Percentiles rank a stretch among this genome's conserved stretches.
phyloP scores from a whole-genome alignment of 2,797 vertebrate species.

The Ambastaia sidthimunki region DNA sequence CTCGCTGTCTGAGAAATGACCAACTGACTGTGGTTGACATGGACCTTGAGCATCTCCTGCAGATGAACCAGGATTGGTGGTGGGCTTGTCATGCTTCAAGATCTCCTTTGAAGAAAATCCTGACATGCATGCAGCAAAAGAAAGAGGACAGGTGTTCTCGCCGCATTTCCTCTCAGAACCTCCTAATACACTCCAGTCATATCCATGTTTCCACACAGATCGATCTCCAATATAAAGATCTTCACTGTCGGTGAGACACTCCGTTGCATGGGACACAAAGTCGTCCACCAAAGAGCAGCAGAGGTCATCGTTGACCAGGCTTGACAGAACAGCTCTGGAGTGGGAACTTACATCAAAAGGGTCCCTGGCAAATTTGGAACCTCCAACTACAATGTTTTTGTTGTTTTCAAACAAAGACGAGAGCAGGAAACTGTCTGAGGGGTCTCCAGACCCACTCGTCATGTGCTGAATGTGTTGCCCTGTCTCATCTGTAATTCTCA shows the following conservation, averaged over 20 bases:
- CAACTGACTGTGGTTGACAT: constrained; percentile 60
- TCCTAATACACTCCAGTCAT: constrained; percentile 78
- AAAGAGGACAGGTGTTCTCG: constrained; percentile 50
- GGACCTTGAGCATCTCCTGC: constrained; percentile 53
- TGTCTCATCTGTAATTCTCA: constrained; percentile 79
- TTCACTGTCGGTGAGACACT: constrained; percentile 65
- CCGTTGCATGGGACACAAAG: constrained; percentile 71
- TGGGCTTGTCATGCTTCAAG: constrained; percentile 40
- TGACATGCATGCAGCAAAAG: constrained; percentile 75
- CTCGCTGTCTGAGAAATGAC: constrained; percentile 76
- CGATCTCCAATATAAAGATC: constrained; percentile 73
- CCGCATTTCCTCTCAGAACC: constrained; percentile 59
- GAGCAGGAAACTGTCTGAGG: constrained; percentile 75
- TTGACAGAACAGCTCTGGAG: constrained; percentile 77
- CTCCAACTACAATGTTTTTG: constrained; percentile 68
- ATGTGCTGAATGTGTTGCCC: constrained; percentile 79
- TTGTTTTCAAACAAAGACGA: constrained; percentile 79
- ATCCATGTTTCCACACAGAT: constrained; percentile 74
- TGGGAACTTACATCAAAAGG: constrained; percentile 68
- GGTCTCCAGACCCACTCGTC: constrained; percentile 62
- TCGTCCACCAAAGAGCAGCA: constrained; percentile 80
- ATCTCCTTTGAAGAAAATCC: constrained; percentile 63
- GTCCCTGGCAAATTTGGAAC: constrained; percentile 72
- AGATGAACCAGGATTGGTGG: constrained; percentile 47
- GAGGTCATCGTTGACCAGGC: constrained; percentile 75